phyloP scores from a whole-genome alignment of 2,888 invertebrate species.

The Hypomecis atomaria region DNA sequence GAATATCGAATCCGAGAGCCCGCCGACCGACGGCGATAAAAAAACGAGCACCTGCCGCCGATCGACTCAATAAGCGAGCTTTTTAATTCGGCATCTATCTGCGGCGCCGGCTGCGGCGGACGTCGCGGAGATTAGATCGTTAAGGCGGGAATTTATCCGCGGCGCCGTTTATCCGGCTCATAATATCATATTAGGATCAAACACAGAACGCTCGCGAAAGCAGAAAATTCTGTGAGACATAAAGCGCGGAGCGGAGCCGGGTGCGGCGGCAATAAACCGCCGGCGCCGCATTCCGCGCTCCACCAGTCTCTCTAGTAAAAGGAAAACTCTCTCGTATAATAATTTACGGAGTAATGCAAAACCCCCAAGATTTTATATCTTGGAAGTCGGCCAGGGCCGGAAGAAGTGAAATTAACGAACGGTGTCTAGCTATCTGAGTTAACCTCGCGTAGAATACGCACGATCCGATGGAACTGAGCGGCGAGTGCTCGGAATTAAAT shows the following conservation, averaged over 20 bases:
- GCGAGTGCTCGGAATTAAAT: constrained; percentile 15
- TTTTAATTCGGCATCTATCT: constrained; percentile 15
- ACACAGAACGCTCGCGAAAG: constrained; percentile 14
- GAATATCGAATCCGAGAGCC: neutral
- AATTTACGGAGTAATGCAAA: constrained; percentile 32
- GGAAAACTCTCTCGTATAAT: constrained; percentile 31
- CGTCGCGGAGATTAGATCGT: constrained; percentile 24
- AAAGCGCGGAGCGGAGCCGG: constrained; percentile 16
- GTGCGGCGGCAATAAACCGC: constrained; percentile 17
- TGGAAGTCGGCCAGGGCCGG: constrained; percentile 37
- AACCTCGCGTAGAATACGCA: constrained; percentile 4
- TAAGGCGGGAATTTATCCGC: constrained; percentile 13
- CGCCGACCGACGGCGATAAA: neutral
- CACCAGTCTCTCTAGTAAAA: constrained; percentile 18
- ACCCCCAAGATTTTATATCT: constrained; percentile 36
- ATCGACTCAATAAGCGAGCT: constrained; percentile 16
- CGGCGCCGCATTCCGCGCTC: constrained; percentile 17
- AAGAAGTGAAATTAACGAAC: constrained; percentile 40
- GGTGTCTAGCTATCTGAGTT: constrained; percentile 21
- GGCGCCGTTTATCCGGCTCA: constrained; percentile 10
- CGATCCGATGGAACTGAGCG: constrained; percentile 4
- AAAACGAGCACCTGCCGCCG: constrained; percentile 9
- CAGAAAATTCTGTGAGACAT: constrained; percentile 11
- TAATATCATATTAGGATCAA: constrained; percentile 20
- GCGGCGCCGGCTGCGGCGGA: constrained; percentile 19